Evolutionary conservation across 92 coral and sea anemone species (phyloP).

Genomic region (Hydrozoanthus gracilis): DNA sequence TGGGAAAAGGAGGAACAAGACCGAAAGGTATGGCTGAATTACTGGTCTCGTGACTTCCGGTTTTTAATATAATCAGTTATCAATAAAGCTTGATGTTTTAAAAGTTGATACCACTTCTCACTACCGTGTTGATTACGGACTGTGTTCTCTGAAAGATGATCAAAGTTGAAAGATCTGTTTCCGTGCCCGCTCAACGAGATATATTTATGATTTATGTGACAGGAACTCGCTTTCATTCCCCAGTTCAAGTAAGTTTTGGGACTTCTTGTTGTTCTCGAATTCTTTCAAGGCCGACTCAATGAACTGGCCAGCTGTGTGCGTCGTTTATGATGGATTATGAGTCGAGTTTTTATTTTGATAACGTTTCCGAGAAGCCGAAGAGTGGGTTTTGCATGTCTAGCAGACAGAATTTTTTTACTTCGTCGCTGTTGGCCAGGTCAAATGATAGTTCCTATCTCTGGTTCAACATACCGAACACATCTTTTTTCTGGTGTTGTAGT

Average conservation of each 20-base stretch:
- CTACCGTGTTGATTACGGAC: background rate
- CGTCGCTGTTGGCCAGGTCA: too few species aligned
- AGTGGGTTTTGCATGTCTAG: too few species aligned
- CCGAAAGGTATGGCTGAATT: slow-evolving; percentile 64
- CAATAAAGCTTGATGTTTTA: background rate
- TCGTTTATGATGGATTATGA: background rate
- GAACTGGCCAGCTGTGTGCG: too few species aligned
- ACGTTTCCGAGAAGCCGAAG: too few species aligned
- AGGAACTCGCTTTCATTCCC: slow-evolving; percentile 62
- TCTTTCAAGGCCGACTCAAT: background rate
- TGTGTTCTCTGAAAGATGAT: background rate
- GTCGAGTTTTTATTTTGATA: too few species aligned
- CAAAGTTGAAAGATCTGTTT: slow-evolving; percentile 6
- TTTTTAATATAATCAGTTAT: slow-evolving; percentile 4
- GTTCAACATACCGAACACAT: too few species aligned
- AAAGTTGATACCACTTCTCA: background rate
- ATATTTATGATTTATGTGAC: slow-evolving; percentile 74
- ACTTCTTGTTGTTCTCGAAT: background rate
- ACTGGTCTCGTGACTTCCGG: slow-evolving; percentile 20
- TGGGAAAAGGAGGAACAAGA: slow-evolving; percentile 83
- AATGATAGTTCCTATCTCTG: too few species aligned
- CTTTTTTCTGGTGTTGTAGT: too few species aligned
- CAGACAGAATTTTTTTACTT: too few species aligned
- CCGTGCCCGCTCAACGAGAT: slow-evolving; percentile 51
- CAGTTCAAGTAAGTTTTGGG: slow-evolving; percentile 59